phyloP scores from a whole-genome alignment of 2,888 invertebrate genomes.

The Metallyticus violacea region DNA sequence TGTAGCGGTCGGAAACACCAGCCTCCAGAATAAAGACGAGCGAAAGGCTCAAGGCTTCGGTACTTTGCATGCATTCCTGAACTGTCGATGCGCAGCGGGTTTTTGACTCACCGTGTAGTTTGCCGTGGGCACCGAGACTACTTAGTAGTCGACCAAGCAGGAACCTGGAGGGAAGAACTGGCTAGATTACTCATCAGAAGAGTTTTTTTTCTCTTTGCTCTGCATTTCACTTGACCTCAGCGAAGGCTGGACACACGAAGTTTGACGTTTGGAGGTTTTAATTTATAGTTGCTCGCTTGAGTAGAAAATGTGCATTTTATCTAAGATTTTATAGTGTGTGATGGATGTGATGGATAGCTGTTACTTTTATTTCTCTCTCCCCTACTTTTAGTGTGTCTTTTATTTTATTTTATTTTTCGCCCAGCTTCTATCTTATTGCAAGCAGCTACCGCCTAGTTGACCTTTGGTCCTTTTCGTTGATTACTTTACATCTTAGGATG shows the following conservation, averaged over 20 bases:
- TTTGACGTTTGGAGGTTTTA: not conserved
- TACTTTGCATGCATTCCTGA: not conserved
- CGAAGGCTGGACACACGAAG: not conserved
- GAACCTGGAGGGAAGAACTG: not conserved
- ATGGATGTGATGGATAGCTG: not conserved
- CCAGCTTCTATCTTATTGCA: not conserved
- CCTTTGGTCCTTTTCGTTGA: not conserved
- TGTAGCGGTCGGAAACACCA: not conserved
- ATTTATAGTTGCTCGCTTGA: not conserved
- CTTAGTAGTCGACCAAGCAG: not conserved
- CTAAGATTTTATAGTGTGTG: not conserved
- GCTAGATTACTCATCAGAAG: not conserved
- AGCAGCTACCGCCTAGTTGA: too few species aligned
- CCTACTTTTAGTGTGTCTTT: too few species aligned
- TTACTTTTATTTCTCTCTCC: not conserved
- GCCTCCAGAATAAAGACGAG: not conserved
- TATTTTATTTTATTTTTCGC: too few species aligned
- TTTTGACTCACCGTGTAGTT: not conserved
- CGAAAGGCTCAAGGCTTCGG: not conserved
- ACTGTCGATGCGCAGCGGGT: too few species aligned
- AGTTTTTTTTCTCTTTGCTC: not conserved
- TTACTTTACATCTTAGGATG: too few species aligned
- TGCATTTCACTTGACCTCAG: not conserved
- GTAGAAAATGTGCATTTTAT: not conserved
- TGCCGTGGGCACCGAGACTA: not conserved